Percentiles rank a stretch among this genome's conserved stretches.
phyloP scores from a whole-genome alignment of 2,113 vertebrate species.

The Bubalus kerabau region DNA sequence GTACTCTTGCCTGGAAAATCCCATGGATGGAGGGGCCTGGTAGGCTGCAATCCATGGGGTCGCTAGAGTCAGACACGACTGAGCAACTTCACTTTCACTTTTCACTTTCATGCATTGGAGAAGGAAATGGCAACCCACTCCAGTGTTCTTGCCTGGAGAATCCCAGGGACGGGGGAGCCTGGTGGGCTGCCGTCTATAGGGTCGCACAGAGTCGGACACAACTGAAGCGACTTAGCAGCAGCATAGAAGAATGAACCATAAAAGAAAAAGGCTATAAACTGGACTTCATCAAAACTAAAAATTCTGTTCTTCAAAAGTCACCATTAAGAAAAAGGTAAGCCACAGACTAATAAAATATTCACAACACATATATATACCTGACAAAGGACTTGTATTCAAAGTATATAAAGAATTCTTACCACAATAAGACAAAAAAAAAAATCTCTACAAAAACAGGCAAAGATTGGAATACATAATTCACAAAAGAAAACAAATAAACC shows the following conservation, averaged over 20 bases:
- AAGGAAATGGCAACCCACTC: too few relatives aligned
- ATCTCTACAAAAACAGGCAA: background rate
- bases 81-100: too few relatives aligned
- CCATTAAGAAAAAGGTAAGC: background rate
- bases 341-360: background rate
- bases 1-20: too few relatives aligned
- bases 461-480: background rate
- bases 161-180: too few relatives aligned
- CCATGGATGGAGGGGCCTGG: too few relatives aligned
- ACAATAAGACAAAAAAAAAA: background rate
- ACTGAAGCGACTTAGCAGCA: too few relatives aligned
- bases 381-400: background rate
- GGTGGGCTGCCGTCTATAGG: too few relatives aligned
- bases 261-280: background rate
- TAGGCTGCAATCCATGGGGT: too few relatives aligned
- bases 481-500: background rate
- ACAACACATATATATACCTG: background rate
- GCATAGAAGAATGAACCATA: background rate
- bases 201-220: too few relatives aligned
- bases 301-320: background rate
- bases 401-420: background rate
- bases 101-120: too few relatives aligned
- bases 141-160: too few relatives aligned
- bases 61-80: too few relatives aligned
- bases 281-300: slow-evolving; percentile 13